phyloP scores from a whole-genome alignment of 2,113 vertebrate genomes.

The Aleadryas rufinucha region DNA sequence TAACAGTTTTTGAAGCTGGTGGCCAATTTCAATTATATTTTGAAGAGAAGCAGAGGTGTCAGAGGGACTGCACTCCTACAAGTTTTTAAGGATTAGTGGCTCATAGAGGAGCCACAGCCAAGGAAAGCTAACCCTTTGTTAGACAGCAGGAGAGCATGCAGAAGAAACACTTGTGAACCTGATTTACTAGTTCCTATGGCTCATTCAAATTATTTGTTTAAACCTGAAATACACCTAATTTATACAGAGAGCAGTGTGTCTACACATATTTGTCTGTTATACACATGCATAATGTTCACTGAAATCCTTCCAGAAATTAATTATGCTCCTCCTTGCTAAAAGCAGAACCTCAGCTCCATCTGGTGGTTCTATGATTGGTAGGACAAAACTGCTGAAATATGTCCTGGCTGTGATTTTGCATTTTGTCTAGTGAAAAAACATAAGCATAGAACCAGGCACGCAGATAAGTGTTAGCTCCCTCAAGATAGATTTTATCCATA shows the following conservation, averaged over 20 bases:
- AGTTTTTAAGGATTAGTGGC: neutral
- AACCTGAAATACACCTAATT: neutral
- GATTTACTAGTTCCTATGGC: neutral
- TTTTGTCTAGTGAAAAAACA: neutral
- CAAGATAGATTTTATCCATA: neutral
- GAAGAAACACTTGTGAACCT: neutral
- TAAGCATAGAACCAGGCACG: neutral
- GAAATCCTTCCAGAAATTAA: constrained; percentile 17
- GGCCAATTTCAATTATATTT: neutral
- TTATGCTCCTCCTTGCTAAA: neutral
- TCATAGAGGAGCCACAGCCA: neutral
- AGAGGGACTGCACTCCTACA: neutral
- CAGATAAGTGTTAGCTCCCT: neutral
- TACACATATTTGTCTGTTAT: neutral
- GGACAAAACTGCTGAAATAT: neutral
- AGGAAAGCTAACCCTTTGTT: neutral
- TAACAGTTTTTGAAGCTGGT: neutral
- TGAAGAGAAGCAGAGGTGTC: neutral
- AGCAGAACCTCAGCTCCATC: constrained; percentile 69
- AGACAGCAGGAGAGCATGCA: neutral
- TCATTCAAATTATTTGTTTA: neutral
- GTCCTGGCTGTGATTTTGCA: neutral
- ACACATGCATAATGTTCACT: neutral
- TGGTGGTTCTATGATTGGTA: constrained; percentile 47
- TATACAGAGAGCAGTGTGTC: neutral